Base-by-base conservation (phyloP, 2,888 invertebrate genomes). In the Protophormia terraenovae region DNA sequence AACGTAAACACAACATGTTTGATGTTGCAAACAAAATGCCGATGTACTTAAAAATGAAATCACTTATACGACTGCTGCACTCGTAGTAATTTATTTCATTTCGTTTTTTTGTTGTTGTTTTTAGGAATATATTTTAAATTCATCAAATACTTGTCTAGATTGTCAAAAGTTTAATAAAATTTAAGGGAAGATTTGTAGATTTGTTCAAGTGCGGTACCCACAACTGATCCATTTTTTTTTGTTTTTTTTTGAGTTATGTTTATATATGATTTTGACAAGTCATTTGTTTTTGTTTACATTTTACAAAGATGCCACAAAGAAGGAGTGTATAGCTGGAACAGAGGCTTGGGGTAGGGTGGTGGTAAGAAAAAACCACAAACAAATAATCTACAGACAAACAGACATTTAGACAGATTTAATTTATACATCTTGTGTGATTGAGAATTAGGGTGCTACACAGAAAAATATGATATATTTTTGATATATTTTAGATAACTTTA, bases 1-100 rank as follows among this genome's bases (percentile, higher is more conserved):
- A 88, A 88, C 86, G 86, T 88, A 88, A 88, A 88, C 88, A 88
- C 88, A 88, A 88, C 88, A 86, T 80, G 87, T 84, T 82, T 22
- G 80, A 83, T 22, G 85, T 60, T 87, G 84, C n/a, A 64, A 55
- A 38, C 24, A 71, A 79, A 78, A 67, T 84, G 71, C 58, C 80
- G 71, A 76, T 78, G 58, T 47, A 47, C 45, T 10, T 58, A 67
- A 67, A 77, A 77, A 58, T 50, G 58, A 41, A n/a, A n/a, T 41
- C n/a, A n/a, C 47, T 7, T 7, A 32, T 32, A 47, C 47, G 47
- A 47, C 10, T 50, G 6, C n/a, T 16, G n/a, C n/a, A n/a, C n/a
- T n/a, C n/a, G n/a, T n/a, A n/a, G n/a, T n/a, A n/a, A n/a, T n/a
- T n/a, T n/a, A n/a, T n/a, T n/a, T n/a, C n/a, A n/a, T n/a, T n/a